Percentiles rank a stretch among this genome's conserved stretches.
Conservation (phyloP, 2,797 vertebrate species). For the Oreonectes daqikongensis region DNA sequence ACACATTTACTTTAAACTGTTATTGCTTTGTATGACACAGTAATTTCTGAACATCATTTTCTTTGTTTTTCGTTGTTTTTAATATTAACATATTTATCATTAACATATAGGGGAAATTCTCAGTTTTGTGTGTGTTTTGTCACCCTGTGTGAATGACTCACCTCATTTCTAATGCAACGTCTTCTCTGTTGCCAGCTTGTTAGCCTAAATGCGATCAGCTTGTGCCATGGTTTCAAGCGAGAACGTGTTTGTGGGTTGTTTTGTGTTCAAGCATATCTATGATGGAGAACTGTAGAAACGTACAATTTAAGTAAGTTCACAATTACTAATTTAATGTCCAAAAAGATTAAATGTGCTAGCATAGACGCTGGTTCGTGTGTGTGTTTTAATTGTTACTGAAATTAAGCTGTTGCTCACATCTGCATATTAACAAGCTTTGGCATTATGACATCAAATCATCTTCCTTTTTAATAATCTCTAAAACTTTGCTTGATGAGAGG, state of each 20-base stretch:
- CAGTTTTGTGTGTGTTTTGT: conserved; percentile 5
- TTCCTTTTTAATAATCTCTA: background rate
- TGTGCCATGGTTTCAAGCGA: conserved; percentile 49
- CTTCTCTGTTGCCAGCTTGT: conserved; percentile 54
- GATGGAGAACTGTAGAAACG: background rate
- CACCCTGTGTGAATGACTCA: conserved; percentile 26
- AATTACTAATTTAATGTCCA: background rate
- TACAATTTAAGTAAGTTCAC: background rate
- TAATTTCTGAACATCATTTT: too few species aligned
- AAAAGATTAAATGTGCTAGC: too few species aligned
- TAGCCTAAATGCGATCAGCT: conserved; percentile 65
- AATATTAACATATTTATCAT: too few species aligned
- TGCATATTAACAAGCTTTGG: conserved; percentile 5
- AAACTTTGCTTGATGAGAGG: background rate
- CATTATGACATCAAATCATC: background rate
- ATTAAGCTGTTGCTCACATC: background rate
- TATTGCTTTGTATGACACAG: too few species aligned
- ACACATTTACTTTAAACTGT: too few species aligned
- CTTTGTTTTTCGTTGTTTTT: too few species aligned
- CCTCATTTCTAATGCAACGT: conserved; percentile 37
- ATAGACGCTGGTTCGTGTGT: background rate
- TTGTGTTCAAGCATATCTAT: background rate
- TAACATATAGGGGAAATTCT: conserved; percentile 10
- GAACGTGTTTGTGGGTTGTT: background rate
- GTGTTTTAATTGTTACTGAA: background rate